Evolutionary conservation across 2,888 invertebrate species (phyloP).

Genomic region (Clitarchus hookeri): DNA sequence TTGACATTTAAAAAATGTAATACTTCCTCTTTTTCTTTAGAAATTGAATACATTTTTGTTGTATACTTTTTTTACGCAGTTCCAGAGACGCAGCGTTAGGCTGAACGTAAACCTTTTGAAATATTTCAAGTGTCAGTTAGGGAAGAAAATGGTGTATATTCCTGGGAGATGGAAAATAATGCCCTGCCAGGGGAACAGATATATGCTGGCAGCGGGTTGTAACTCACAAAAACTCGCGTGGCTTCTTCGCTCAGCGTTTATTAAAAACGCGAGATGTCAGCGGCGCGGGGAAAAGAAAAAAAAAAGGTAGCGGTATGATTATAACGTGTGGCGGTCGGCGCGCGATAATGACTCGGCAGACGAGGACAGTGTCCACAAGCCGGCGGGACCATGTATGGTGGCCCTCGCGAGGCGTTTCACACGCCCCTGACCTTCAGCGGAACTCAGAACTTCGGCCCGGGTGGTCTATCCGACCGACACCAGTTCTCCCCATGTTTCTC

Average conservation of each 20-base stretch:
- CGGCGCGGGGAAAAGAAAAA: too few relatives aligned
- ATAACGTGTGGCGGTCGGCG: not conserved
- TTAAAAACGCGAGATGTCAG: slow-evolving; percentile 2
- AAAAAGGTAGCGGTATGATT: not conserved
- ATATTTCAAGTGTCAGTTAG: not conserved
- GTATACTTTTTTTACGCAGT: too few relatives aligned
- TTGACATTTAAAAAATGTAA: too few relatives aligned
- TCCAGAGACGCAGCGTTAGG: not conserved
- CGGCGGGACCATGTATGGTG: not conserved
- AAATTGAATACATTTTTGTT: too few relatives aligned
- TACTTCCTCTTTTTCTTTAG: too few relatives aligned
- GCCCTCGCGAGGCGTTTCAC: not conserved
- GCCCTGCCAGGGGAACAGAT: not conserved
- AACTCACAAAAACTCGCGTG: not conserved
- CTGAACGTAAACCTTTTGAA: not conserved
- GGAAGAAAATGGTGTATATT: not conserved
- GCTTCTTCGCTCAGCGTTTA: not conserved
- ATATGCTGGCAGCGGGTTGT: not conserved
- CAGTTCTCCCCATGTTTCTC: too few relatives aligned
- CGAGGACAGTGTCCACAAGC: not conserved
- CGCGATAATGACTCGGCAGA: not conserved
- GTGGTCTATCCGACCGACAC: not conserved
- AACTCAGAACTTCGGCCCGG: not conserved
- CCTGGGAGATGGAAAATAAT: not conserved
- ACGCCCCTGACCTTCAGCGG: not conserved